A percentile compares a stretch with the other conserved stretches of the same genome.
Conservation (phyloP, 2,113 vertebrate species). For the Muntiacus muntjak region DNA sequence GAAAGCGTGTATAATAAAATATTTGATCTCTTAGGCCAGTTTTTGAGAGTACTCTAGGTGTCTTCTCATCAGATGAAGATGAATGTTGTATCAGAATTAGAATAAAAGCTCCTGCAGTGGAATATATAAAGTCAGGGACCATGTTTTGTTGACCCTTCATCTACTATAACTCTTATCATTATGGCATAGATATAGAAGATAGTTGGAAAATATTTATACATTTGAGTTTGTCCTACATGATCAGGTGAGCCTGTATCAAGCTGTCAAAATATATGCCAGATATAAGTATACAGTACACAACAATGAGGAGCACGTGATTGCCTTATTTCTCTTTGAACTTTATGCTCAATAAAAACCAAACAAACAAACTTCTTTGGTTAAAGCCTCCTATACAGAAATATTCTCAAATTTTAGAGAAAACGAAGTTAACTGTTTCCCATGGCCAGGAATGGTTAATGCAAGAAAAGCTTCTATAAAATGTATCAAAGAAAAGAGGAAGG, state of each 20-base stretch:
- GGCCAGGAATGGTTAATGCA: constrained; percentile 10
- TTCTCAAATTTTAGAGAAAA: constrained; percentile 36
- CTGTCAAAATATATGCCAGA: not conserved
- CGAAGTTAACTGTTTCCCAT: not conserved
- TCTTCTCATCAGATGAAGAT: not conserved
- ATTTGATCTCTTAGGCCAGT: not conserved
- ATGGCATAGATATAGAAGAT: not conserved
- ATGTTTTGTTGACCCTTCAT: not conserved
- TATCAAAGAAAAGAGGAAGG: constrained; percentile 15
- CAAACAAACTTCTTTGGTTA: not conserved
- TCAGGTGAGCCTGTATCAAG: not conserved
- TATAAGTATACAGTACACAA: not conserved
- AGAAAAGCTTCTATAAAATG: constrained; percentile 5
- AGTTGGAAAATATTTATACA: constrained; percentile 6
- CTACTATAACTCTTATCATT: not conserved
- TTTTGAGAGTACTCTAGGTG: not conserved
- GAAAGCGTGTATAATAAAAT: not conserved
- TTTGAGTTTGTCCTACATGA: constrained; percentile 29
- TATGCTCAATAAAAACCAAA: not conserved
- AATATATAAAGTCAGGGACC: not conserved
- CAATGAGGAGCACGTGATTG: not conserved
- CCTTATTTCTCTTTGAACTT: constrained; percentile 34
- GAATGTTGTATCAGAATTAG: constrained; percentile 28
- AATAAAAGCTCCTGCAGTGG: not conserved
- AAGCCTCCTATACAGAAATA: not conserved